Evolutionary conservation across 2,888 invertebrate genomes (phyloP).

Genomic region (Cryptus viduatorius): DNA sequence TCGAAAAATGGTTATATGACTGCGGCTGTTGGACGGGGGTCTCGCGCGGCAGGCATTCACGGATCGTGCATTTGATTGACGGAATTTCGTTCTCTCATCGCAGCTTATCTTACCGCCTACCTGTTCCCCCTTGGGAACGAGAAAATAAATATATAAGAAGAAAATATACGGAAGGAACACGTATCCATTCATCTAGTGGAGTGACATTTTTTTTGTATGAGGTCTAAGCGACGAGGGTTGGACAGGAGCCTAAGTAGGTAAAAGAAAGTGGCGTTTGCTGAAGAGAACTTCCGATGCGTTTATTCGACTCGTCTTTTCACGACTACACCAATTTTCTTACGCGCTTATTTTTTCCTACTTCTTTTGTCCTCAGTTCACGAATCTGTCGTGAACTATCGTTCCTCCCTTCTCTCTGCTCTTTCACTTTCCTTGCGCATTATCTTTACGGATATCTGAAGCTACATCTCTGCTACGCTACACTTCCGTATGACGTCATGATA

Average conservation of each 20-base stretch:
- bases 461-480: no score
- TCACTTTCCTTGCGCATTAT: neutral
- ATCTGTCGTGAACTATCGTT: neutral
- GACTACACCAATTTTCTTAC: conserved; percentile 29
- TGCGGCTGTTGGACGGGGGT: neutral
- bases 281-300: conserved; percentile 25
- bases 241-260: conserved; percentile 61
- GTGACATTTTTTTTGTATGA: conserved; percentile 44
- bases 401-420: conserved; percentile 52
- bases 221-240: conserved; percentile 47
- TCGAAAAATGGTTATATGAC: neutral
- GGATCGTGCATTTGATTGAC: conserved; percentile 20
- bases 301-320: conserved; percentile 14
- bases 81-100: conserved; percentile 16
- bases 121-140: neutral
- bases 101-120: neutral
- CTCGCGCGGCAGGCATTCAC: neutral
- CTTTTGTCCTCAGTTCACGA: neutral
- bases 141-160: conserved; percentile 17
- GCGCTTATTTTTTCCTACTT: neutral
- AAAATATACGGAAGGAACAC: conserved; percentile 9
- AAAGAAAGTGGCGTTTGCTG: conserved; percentile 25
- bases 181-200: conserved; percentile 40
- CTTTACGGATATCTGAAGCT: no score
- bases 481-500: no score